Evolutionary conservation across 2,797 vertebrate genomes (phyloP).

Genomic region (Pseudochromis fuscus): DNA sequence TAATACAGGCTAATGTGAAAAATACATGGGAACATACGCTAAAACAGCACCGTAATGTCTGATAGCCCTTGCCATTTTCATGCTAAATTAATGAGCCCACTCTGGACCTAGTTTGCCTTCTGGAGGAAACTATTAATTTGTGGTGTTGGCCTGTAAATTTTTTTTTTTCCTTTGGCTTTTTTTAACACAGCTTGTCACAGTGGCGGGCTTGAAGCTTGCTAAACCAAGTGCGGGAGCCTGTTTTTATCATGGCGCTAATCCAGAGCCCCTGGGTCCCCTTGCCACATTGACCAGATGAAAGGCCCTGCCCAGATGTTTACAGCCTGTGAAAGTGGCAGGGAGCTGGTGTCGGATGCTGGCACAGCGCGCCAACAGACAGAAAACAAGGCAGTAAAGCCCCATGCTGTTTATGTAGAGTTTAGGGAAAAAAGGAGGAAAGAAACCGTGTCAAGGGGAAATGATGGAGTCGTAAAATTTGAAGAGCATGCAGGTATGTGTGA

Average conservation of each 20-base stretch:
- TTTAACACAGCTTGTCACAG: conserved; percentile 75
- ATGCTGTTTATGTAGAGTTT: conserved; percentile 78
- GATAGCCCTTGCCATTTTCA: conserved; percentile 66
- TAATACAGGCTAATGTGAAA: neutral
- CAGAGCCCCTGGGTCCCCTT: conserved; percentile 83
- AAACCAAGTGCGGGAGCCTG: conserved; percentile 74
- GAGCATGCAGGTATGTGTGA: conserved; percentile 36
- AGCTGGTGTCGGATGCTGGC: conserved; percentile 81
- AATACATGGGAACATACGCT: neutral
- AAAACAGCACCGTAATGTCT: conserved; percentile 44
- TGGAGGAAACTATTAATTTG: conserved; percentile 87
- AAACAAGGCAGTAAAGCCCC: conserved; percentile 85
- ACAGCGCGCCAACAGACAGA: conserved; percentile 81
- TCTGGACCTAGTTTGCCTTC: conserved; percentile 76
- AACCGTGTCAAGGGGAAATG: conserved; percentile 66
- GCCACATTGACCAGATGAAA: conserved; percentile 87
- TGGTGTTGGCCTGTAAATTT: conserved; percentile 76
- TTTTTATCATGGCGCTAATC: conserved; percentile 84
- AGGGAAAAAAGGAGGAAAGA: conserved; percentile 62
- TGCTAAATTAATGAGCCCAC: conserved; percentile 81
- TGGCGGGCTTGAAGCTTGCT: conserved; percentile 74
- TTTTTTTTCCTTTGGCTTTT: conserved; percentile 50
- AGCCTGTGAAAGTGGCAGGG: conserved; percentile 87
- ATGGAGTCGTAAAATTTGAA: conserved; percentile 61
- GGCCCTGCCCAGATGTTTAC: conserved; percentile 86